These are phyloP conservation scores for Sparus aurata DNA, from an alignment of 2,797 vertebrate species.

Conservation along the genomic window DNA sequence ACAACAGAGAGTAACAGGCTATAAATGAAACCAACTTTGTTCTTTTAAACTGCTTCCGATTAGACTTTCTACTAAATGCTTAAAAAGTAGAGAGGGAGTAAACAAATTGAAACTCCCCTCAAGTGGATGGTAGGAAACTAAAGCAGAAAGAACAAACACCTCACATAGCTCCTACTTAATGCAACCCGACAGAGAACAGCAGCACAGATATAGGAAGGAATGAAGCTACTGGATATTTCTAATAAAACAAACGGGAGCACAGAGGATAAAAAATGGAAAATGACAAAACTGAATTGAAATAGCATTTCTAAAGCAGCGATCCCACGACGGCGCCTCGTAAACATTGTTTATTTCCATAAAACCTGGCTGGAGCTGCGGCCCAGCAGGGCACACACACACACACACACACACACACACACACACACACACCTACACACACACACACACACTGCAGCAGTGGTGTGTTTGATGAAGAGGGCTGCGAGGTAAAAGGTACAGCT, in stretches of 20 bases:
- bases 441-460: slow-evolving; percentile 10
- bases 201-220: slow-evolving; percentile 1
- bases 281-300: slow-evolving; percentile 60
- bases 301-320: slow-evolving; percentile 37
- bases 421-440: not conserved
- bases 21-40: slow-evolving; percentile 2
- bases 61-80: slow-evolving; percentile 5
- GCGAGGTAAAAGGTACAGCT: slow-evolving; percentile 32
- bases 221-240: slow-evolving; percentile 24
- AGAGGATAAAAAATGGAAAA: slow-evolving; percentile 39
- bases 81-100: not conserved
- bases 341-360: slow-evolving; percentile 63
- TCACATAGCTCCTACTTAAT: slow-evolving; percentile 22
- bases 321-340: slow-evolving; percentile 43
- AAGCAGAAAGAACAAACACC: slow-evolving; percentile 25
- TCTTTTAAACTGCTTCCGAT: slow-evolving; percentile 3
- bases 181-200: slow-evolving; percentile 23
- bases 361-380: slow-evolving; percentile 29
- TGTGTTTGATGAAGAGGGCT: slow-evolving; percentile 43
- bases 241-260: slow-evolving; percentile 43
- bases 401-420: slow-evolving; percentile 3
- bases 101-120: slow-evolving; percentile 18
- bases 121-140: slow-evolving; percentile 12
- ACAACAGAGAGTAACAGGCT: not conserved
- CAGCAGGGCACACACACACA: not conserved